Percentiles rank a stretch among this genome's conserved stretches.
These are phyloP conservation scores for Lagenorhynchus albirostris DNA, from an alignment of 2,113 vertebrate species.

Conservation along the genomic window DNA sequence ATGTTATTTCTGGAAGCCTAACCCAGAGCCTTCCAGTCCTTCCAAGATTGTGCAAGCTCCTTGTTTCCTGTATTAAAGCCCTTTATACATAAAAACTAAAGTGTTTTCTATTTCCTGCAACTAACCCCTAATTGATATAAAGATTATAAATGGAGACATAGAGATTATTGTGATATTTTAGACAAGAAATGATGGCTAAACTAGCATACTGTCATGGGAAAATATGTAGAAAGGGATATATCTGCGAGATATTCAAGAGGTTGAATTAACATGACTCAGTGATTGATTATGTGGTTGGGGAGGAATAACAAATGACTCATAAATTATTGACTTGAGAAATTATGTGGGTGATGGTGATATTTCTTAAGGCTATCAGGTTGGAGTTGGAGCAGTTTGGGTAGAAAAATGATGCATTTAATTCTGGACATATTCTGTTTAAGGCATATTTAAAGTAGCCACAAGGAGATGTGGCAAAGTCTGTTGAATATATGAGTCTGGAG, in stretches of 20 bases:
- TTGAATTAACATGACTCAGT: background rate
- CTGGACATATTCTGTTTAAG: background rate
- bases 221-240: background rate
- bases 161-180: background rate
- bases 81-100: background rate
- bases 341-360: background rate
- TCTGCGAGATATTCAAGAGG: background rate
- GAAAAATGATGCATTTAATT: background rate
- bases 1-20: background rate
- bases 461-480: background rate
- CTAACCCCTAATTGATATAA: background rate
- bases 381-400: background rate
- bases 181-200: background rate
- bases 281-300: background rate
- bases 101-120: background rate
- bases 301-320: conserved; percentile 19
- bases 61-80: background rate
- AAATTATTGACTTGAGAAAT: conserved; percentile 29
- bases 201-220: background rate
- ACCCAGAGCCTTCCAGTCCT: background rate
- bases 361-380: conserved; percentile 13
- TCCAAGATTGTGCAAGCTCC: background rate
- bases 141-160: background rate
- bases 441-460: background rate
- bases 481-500: background rate